Evolutionary conservation across 1,140 invertebrate genomes (phyloP).

Genomic region (Oreohelix idahoensis): DNA sequence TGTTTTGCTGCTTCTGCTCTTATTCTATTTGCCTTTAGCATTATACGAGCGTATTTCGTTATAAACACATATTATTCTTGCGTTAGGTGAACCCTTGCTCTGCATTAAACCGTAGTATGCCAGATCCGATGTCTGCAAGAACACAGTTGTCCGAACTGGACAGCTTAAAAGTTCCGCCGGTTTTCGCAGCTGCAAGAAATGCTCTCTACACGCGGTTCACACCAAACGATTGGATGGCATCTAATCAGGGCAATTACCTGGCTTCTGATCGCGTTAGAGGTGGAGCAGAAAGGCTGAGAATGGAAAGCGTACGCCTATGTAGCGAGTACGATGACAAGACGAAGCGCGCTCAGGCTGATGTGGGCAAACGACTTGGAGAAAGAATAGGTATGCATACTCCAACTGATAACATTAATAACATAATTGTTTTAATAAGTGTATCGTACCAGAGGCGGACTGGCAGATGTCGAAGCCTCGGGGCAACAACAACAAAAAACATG

Average conservation of each 20-base stretch:
- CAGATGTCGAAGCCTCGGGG: no score
- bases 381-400: conserved; percentile 85
- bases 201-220: conserved; percentile 80
- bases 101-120: conserved; percentile 61
- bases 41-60: no score
- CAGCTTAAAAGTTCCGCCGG: conserved; percentile 71
- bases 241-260: conserved; percentile 87
- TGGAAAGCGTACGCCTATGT: conserved; percentile 71
- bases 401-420: no score
- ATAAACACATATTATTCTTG: no score
- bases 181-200: conserved; percentile 73
- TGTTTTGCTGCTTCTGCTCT: no score
- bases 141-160: conserved; percentile 69
- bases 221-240: conserved; percentile 91
- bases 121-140: conserved; percentile 63
- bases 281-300: conserved; percentile 70
- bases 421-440: no score
- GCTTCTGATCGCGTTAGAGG: conserved; percentile 81
- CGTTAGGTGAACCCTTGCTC: conserved; percentile 57
- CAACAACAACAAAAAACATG: no score
- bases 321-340: conserved; percentile 73
- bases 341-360: conserved; percentile 70
- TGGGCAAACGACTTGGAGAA: conserved; percentile 80
- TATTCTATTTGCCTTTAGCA: no score
- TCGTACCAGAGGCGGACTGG: no score